Evolutionary conservation across 2,113 vertebrate species (phyloP).

Genomic region (Eudyptes chrysolophus): DNA sequence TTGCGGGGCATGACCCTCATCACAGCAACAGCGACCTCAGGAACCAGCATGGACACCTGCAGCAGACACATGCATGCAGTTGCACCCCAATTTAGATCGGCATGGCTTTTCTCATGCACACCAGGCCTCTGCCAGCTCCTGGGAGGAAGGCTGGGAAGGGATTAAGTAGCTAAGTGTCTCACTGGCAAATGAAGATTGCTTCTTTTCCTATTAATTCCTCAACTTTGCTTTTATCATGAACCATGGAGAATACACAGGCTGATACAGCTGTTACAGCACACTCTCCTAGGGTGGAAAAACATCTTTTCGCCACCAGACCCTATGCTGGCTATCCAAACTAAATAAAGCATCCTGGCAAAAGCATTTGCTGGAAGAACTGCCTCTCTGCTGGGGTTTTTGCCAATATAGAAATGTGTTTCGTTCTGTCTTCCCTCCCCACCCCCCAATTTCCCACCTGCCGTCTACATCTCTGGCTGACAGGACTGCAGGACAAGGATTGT

Average conservation of each 20-base stretch:
- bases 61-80: not conserved
- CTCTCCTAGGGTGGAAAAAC: slow-evolving; percentile 17
- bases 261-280: slow-evolving; percentile 13
- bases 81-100: not conserved
- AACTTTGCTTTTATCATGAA: slow-evolving; percentile 3
- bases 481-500: not conserved
- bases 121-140: not conserved
- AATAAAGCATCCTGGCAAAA: slow-evolving; percentile 42
- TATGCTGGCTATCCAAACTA: slow-evolving; percentile 30
- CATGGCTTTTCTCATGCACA: not conserved
- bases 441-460: not conserved
- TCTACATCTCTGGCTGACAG: not conserved
- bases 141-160: not conserved
- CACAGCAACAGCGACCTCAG: not conserved
- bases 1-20: not conserved
- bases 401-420: not conserved
- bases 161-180: slow-evolving; percentile 22
- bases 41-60: not conserved
- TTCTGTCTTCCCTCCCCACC: not conserved
- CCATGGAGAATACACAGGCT: not conserved
- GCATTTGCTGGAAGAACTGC: not conserved
- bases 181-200: not conserved
- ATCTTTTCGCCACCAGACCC: not conserved
- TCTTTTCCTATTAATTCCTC: slow-evolving; percentile 15
- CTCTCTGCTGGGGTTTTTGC: slow-evolving; percentile 34